Evolutionary conservation across 1,140 invertebrate genomes (phyloP).

Genomic region (Drosophila cardini): DNA sequence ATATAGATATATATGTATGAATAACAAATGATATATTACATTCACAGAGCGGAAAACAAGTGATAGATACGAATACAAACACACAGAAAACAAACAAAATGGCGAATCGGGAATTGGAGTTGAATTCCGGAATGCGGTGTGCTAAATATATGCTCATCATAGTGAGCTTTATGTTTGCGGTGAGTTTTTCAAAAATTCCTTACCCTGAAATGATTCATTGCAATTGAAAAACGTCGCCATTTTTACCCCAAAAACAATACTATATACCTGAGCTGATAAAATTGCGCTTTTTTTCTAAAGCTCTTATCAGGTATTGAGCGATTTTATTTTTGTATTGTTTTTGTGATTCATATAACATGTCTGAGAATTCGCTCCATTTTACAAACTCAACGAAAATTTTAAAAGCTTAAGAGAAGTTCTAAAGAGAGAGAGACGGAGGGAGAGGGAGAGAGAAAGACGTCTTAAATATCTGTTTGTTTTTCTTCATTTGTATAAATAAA

Average conservation of each 20-base stretch:
- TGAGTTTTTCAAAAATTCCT: slow-evolving; percentile 86
- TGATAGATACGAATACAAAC: neutral
- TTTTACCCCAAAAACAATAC: slow-evolving; percentile 26
- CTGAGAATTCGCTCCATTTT: neutral
- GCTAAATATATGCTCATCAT: slow-evolving; percentile 93
- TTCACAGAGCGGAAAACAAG: slow-evolving; percentile 18
- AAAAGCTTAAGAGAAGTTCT: slow-evolving; percentile 11
- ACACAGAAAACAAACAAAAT: slow-evolving; percentile 53
- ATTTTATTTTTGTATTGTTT: slow-evolving; percentile 15
- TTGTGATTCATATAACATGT: slow-evolving; percentile 29
- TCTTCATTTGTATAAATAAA: slow-evolving; percentile 12
- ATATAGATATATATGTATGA: too few relatives aligned
- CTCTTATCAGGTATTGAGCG: slow-evolving; percentile 41
- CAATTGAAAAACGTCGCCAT: slow-evolving; percentile 53
- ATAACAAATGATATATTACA: slow-evolving; percentile 32
- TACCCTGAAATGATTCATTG: slow-evolving; percentile 55
- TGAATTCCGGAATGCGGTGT: slow-evolving; percentile 90
- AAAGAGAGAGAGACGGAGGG: slow-evolving; percentile 50
- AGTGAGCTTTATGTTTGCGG: slow-evolving; percentile 94
- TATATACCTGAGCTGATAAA: slow-evolving; percentile 33
- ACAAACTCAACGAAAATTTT: too few relatives aligned
- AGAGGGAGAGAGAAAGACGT: too few relatives aligned
- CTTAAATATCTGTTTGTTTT: slow-evolving; percentile 45
- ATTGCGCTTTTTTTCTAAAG: slow-evolving; percentile 24
- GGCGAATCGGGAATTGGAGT: slow-evolving; percentile 75